Base-by-base conservation (phyloP, 2,888 invertebrate genomes). In the Oligia strigilis region DNA sequence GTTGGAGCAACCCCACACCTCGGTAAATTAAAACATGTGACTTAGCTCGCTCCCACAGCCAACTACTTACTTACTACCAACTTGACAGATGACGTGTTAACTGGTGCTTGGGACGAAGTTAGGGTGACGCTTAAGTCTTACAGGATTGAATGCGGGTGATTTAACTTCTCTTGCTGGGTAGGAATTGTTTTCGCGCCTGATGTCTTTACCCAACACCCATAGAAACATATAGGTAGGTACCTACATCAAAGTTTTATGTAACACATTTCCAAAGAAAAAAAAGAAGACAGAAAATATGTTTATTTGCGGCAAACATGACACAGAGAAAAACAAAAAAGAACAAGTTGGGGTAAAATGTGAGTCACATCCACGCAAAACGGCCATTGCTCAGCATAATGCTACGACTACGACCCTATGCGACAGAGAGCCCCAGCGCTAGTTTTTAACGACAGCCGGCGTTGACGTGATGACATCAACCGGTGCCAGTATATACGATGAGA, bases 61-160 rank as follows among this genome's bases (percentile, higher is more conserved):
- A 77, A 77, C 78, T 83, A 83, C 81, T 72, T 64, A 81, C 80
- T 80, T 64, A 81, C 80, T 80, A 75, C 55, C 77, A 81, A 86
- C 79, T 87, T 86, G 84, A 84, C 85, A 82, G 81, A 87, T 86
- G 89, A 85, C 84, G 80, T 83, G 82, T 82, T 88, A 84, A 87
- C 79, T 88, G 78, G 82, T 84, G 80, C 78, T 80, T 82, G 82
- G 46, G 60, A 77, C 73, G 40, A 82, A 85, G 75, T 85, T 82
- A 66, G 79, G 86, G 83, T 65, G 64, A 65, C 49, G 78, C 67
- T 69, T 23, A 29, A 60, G 72, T 62, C 81, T 75, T 62, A 66
- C 60, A 72, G 74, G 82, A 74, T 78, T 78, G 74, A 70, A 84
- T 73, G 66, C 74, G 75, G 72, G 11, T 46, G 66, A 86, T 79